A percentile compares a stretch with the other conserved stretches of the same genome.
Conservation (phyloP, 2,113 vertebrate genomes). For the Cynopterus brachyotis region DNA sequence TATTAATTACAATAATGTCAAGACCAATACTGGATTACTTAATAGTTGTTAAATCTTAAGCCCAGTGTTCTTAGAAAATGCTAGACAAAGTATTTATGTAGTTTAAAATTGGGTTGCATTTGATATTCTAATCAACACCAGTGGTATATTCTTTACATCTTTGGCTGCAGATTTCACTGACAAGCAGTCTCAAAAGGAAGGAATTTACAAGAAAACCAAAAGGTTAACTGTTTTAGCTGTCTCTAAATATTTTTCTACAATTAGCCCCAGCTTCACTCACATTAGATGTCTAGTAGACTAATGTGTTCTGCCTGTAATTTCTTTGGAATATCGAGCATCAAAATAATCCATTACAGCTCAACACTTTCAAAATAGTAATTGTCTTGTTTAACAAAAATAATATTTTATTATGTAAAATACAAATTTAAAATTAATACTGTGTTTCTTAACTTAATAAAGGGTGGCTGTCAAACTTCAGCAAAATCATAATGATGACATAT, state of each 20-base stretch:
- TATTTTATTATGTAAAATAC: neutral
- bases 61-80: neutral
- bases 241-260: slow-evolving; percentile 1
- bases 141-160: neutral
- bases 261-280: neutral
- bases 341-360: neutral
- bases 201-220: neutral
- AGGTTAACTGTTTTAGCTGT: neutral
- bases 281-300: neutral
- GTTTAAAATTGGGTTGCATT: neutral
- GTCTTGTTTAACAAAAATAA: neutral
- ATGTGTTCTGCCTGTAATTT: neutral
- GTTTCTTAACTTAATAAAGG: neutral
- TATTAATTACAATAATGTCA: neutral
- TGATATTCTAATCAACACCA: slow-evolving; percentile 2
- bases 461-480: neutral
- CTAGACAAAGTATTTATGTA: neutral
- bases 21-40: neutral
- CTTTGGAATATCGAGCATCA: neutral
- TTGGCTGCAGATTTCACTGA: neutral
- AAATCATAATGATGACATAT: neutral
- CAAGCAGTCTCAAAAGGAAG: neutral
- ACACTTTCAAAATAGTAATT: slow-evolving; percentile 7
- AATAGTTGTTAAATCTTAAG: neutral
- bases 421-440: neutral